These are phyloP conservation scores for Numenius arquata DNA, from an alignment of 2,113 vertebrate species.

Conservation along the genomic window DNA sequence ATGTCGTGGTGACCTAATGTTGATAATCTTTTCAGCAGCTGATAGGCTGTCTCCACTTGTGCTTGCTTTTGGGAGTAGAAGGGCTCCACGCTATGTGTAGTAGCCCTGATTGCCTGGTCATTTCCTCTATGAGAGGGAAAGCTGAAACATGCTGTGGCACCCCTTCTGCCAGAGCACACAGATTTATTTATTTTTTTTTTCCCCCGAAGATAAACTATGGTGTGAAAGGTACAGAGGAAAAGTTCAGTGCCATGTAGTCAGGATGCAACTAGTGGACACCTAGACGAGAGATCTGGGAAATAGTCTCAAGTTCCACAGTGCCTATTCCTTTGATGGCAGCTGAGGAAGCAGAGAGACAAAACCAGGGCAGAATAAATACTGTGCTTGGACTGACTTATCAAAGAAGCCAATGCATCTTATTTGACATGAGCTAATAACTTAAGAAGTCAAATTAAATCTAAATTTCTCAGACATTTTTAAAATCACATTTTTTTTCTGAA, in stretches of 20 bases:
- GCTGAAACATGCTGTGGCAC: neutral
- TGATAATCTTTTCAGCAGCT: neutral
- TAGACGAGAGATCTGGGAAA: neutral
- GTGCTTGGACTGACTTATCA: neutral
- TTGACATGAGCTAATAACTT: neutral
- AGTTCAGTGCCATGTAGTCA: rapidly evolving
- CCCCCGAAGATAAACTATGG: rapidly evolving
- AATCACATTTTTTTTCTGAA: neutral
- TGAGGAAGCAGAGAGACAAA: neutral
- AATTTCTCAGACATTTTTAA: neutral
- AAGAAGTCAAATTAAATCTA: neutral
- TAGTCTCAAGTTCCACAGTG: neutral
- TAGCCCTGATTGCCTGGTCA: neutral
- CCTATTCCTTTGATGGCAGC: neutral
- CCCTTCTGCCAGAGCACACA: rapidly evolving
- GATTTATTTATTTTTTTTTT: neutral
- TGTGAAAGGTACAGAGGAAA: neutral
- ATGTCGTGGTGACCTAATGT: neutral
- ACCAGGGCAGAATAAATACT: neutral
- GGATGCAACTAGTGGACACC: neutral
- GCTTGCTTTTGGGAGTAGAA: neutral
- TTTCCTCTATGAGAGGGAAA: neutral
- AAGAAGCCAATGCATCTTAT: neutral
- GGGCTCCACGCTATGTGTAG: rapidly evolving
- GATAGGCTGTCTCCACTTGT: neutral